Percentiles rank a stretch among this genome's conserved stretches.
Evolutionary conservation across 2,888 invertebrate species (phyloP).

Genomic region (Cantharis rustica): DNA sequence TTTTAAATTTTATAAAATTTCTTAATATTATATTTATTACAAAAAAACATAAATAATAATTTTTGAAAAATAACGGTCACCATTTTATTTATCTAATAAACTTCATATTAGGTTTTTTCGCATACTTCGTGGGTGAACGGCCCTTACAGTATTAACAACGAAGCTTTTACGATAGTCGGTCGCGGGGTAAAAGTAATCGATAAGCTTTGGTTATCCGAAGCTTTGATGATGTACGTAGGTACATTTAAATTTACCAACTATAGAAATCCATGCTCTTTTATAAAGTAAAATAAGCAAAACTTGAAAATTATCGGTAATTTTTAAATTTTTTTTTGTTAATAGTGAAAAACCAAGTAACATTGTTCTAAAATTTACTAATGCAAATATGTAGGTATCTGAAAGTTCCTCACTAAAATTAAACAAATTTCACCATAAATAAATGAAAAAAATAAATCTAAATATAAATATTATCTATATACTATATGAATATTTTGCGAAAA

Average conservation of each 20-base stretch:
- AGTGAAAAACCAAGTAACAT: too few relatives aligned
- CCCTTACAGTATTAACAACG: slow-evolving; percentile 8
- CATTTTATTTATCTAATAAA: background rate
- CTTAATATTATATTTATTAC: too few relatives aligned
- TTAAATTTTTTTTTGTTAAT: background rate
- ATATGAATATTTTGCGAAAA: too few relatives aligned
- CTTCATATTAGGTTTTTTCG: background rate
- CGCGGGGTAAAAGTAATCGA: slow-evolving; percentile 7
- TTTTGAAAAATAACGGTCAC: background rate
- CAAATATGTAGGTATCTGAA: background rate
- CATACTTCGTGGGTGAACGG: background rate
- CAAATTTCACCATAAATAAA: background rate
- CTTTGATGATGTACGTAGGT: slow-evolving; percentile 1
- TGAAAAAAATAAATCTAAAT: too few relatives aligned
- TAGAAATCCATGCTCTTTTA: background rate
- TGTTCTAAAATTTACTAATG: background rate
- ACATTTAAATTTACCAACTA: background rate
- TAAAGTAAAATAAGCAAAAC: background rate
- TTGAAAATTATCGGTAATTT: background rate
- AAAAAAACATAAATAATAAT: background rate
- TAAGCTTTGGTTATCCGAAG: slow-evolving; percentile 5
- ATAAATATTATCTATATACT: too few relatives aligned
- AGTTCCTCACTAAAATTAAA: background rate
- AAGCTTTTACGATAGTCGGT: slow-evolving; percentile 7
- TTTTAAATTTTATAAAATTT: too few relatives aligned